Percentiles rank a stretch among this genome's conserved stretches.
phyloP scores from a whole-genome alignment of 2,113 vertebrate genomes.

The Hemibagrus wyckioides region DNA sequence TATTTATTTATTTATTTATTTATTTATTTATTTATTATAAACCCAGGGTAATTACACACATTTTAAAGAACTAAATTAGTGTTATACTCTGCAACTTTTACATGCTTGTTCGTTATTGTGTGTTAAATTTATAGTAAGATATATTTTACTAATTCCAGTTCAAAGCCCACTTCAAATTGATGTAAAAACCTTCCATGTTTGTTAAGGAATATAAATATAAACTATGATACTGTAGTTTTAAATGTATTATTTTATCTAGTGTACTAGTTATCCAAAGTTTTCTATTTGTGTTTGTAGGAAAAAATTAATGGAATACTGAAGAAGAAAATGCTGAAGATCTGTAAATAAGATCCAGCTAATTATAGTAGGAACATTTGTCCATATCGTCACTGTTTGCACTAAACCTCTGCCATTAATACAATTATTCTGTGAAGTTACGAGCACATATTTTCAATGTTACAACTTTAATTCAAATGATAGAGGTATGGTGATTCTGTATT shows the following conservation, averaged over 20 bases:
- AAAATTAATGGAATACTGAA: neutral
- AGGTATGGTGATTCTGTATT: neutral
- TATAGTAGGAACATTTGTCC: neutral
- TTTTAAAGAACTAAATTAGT: neutral
- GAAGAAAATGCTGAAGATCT: neutral
- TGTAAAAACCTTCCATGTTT: neutral
- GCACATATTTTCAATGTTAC: neutral
- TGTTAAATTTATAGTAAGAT: neutral
- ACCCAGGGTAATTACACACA: neutral
- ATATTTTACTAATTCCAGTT: neutral
- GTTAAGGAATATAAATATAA: neutral
- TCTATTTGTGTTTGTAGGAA: neutral
- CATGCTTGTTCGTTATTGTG: neutral
- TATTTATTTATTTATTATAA: constrained; percentile 62
- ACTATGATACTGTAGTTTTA: neutral
- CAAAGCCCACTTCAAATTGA: neutral
- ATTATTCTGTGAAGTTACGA: neutral
- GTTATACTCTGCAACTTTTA: no score
- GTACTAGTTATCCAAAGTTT: neutral
- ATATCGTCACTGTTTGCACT: neutral
- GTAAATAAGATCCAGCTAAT: neutral
- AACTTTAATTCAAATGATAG: neutral
- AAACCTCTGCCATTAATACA: neutral
- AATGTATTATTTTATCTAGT: neutral
- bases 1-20: constrained; percentile 60